Conservation (phyloP, 2,888 invertebrate genomes). For the Nemotelus pantherinus region DNA sequence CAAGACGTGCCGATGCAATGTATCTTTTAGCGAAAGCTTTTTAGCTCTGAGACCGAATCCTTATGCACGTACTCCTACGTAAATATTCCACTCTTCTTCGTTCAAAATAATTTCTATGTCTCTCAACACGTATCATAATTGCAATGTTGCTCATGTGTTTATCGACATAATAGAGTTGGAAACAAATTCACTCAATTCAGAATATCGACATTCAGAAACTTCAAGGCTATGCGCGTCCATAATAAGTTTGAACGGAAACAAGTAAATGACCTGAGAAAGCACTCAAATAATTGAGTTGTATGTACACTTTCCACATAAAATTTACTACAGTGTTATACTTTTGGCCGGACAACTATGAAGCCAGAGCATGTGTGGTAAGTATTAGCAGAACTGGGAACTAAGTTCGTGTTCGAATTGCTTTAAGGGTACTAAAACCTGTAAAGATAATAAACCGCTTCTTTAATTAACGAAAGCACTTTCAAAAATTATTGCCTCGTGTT, state of each 20-base stretch:
- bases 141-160: constrained; percentile 36
- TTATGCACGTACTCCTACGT: too few relatives aligned
- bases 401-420: constrained; percentile 24
- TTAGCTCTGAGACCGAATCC: too few relatives aligned
- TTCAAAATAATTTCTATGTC: not conserved
- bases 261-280: constrained; percentile 35
- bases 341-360: not conserved
- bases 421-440: constrained; percentile 19
- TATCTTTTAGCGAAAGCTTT: too few relatives aligned
- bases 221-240: constrained; percentile 14
- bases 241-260: constrained; percentile 26
- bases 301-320: constrained; percentile 4
- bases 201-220: constrained; percentile 23
- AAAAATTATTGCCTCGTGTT: constrained; percentile 37
- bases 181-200: constrained; percentile 4
- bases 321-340: not conserved
- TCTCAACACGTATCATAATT: not conserved
- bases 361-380: constrained; percentile 2
- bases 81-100: too few relatives aligned
- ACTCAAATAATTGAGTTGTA: constrained; percentile 39
- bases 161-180: constrained; percentile 24
- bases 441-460: constrained; percentile 37
- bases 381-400: not conserved
- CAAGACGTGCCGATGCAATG: too few relatives aligned
- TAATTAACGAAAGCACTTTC: constrained; percentile 41